These are phyloP conservation scores for Linnaemya vulpina DNA, from an alignment of 2,888 invertebrate species.

Conservation along the genomic window DNA sequence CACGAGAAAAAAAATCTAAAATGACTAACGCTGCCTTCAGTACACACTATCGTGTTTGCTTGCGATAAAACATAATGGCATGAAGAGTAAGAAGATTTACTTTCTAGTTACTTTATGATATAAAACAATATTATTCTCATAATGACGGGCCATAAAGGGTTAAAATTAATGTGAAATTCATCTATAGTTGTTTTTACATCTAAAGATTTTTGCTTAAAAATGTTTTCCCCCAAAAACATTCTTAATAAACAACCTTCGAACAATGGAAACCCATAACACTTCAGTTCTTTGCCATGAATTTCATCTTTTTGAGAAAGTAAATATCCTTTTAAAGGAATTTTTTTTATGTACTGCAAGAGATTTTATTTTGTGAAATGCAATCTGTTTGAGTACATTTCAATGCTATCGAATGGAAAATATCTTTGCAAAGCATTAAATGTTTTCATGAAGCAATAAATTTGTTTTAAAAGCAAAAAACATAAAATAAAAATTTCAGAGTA, in stretches of 20 bases:
- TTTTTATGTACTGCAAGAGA: not conserved
- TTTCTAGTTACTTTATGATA: too few species aligned
- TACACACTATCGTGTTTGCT: too few species aligned
- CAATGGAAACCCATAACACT: slow-evolving; percentile 33
- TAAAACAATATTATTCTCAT: too few species aligned
- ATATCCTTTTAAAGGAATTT: not conserved
- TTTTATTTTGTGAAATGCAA: not conserved
- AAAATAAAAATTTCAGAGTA: not conserved
- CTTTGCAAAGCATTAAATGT: not conserved
- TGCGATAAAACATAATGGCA: too few species aligned
- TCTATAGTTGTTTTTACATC: too few species aligned
- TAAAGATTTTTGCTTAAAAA: too few species aligned
- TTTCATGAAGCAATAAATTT: not conserved
- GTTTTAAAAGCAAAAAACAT: not conserved
- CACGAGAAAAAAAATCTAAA: too few species aligned
- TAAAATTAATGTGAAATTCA: too few species aligned
- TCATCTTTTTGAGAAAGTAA: not conserved
- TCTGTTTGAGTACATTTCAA: slow-evolving; percentile 5
- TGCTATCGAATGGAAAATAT: not conserved
- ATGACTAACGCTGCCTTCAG: too few species aligned
- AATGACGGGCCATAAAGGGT: too few species aligned
- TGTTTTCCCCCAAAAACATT: not conserved
- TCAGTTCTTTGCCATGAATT: slow-evolving; percentile 22
- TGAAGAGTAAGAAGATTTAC: too few species aligned
- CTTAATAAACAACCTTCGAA: not conserved